Evolutionary conservation across 2,113 vertebrate genomes (phyloP).

Genomic region (Perca flavescens): DNA sequence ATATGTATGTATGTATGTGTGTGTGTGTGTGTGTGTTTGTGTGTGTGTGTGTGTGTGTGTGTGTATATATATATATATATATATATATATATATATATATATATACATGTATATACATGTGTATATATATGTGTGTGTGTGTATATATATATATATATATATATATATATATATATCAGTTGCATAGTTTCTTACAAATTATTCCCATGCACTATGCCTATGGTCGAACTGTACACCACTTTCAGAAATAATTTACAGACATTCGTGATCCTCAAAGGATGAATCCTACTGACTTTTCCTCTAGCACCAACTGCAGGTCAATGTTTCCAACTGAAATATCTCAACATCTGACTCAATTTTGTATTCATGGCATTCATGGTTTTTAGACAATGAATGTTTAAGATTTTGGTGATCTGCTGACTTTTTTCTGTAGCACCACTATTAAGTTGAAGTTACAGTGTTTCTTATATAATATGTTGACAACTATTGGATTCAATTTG

Average conservation of each 20-base stretch:
- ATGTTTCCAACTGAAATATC: neutral
- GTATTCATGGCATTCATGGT: neutral
- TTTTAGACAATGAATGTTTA: neutral
- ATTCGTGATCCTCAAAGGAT: neutral
- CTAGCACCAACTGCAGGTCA: neutral
- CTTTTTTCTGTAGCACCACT: neutral
- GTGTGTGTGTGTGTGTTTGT: too few species aligned
- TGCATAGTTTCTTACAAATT: neutral
- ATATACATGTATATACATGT: too few species aligned
- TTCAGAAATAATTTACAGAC: neutral
- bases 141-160: too few species aligned
- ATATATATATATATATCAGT: neutral
- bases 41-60: fast-evolving
- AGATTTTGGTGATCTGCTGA: neutral
- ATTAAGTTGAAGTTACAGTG: too few species aligned
- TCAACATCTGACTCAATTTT: neutral
- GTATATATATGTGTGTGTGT: too few species aligned
- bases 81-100: neutral
- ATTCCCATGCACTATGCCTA: neutral
- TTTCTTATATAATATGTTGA: too few species aligned
- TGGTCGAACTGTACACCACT: neutral
- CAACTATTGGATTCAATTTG: neutral
- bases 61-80: too few species aligned
- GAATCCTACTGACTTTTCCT: neutral
- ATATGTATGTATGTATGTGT: neutral